These are phyloP conservation scores for Nomada hirtipes DNA, from an alignment of 2,888 invertebrate species.

Conservation along the genomic window DNA sequence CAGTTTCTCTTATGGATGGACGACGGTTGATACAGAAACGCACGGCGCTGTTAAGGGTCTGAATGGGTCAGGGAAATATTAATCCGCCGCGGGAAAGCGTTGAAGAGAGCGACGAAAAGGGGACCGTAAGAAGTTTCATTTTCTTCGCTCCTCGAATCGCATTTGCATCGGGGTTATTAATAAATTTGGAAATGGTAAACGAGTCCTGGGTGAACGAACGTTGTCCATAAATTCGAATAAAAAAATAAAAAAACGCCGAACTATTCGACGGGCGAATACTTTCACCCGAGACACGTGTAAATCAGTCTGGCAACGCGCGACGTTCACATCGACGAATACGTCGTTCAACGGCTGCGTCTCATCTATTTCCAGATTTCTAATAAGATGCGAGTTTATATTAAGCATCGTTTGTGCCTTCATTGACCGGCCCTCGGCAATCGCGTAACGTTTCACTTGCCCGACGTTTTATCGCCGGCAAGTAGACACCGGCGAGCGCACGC, in stretches of 20 bases:
- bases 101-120: neutral
- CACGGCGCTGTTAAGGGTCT: no score
- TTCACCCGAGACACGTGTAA: conserved; percentile 66
- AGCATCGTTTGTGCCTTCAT: no score
- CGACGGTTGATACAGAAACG: no score
- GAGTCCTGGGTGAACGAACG: neutral
- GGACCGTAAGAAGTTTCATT: neutral
- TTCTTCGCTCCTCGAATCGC: neutral
- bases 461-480: no score
- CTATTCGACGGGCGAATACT: conserved; percentile 59
- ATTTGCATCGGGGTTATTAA: conserved; percentile 18
- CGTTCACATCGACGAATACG: conserved; percentile 41
- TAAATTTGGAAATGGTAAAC: conserved; percentile 16
- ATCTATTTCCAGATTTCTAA: conserved; percentile 19
- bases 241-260: no score
- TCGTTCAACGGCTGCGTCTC: conserved; percentile 5
- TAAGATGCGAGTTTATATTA: neutral
- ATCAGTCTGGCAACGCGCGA: conserved; percentile 46
- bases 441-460: no score
- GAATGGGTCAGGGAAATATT: no score
- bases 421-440: no score
- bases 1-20: no score
- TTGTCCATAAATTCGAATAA: neutral
- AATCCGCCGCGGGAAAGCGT: no score
- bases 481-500: no score